Base-by-base conservation (phyloP, 1,140 invertebrate genomes). In the Platyscapa corneri region DNA sequence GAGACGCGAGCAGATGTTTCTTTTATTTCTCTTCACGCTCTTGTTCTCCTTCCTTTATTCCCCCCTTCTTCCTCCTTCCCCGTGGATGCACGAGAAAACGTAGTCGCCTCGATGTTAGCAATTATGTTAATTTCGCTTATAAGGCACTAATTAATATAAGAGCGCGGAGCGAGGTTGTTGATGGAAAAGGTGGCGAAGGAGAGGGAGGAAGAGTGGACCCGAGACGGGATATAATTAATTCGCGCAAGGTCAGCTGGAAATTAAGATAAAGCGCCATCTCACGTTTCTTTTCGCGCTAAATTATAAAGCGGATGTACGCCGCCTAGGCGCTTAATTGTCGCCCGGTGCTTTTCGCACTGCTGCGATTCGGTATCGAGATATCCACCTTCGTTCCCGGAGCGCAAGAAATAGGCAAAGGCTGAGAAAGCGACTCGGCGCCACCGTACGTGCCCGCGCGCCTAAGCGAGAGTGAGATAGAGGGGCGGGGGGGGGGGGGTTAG, bases 311-410 rank as follows among this genome's bases (percentile, higher is more conserved):
- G 80, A 82, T 53, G 83, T 30, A 7, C 34, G 80, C 30, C 64
- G 39, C 75, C 64, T 84, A 82, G 56, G 30, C 27, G 32, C 1
- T 67, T 81, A 67, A 67, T 46, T 46, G 39, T 70, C 67, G 3
- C n/a, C 70, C 46, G 75, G 77, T 86, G 86, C 80, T 76, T 27
- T 78, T 86, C 84, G 49, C 34, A 83, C 74, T 84, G 70, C 76
- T 60, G 86, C 75, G 79, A 85, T 49, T 53, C 49, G 49, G 16
- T 53, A 53, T 53, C 56, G 23, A 60, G 56, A 27, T 60, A 60
- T 27, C 56, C 23, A 3, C 5, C 23, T 23, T 60, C 23, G 23
- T 60, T 27, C 27, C 3, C 23, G 3, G 5, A 27, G 20, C 23
- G 10, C 23, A 23, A 27, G 56, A 60, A 60, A 60, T 60, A 27